Conservation (phyloP, 2,888 invertebrate genomes). For the Agrochola lychnidis region DNA sequence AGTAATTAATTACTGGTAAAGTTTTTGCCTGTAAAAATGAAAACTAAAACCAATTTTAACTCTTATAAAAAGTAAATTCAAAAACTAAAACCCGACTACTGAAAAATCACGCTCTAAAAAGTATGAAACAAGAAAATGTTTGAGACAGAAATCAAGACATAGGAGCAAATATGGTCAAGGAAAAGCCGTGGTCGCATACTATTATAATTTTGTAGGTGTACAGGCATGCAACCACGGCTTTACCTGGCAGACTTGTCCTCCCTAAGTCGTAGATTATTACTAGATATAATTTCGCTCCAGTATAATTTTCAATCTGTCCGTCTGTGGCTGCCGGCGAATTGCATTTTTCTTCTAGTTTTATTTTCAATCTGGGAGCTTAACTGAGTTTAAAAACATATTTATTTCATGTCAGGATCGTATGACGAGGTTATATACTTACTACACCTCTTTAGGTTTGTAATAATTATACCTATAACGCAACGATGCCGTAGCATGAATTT, state of each 20-base stretch:
- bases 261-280: constrained; percentile 42
- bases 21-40: background rate
- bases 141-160: too few relatives aligned
- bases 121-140: too few relatives aligned
- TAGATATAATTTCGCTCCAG: constrained; percentile 64
- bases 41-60: background rate
- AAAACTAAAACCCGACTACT: too few relatives aligned
- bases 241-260: background rate
- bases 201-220: too few relatives aligned
- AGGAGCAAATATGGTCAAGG: too few relatives aligned
- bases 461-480: background rate
- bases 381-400: constrained; percentile 64
- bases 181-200: too few relatives aligned
- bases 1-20: too few relatives aligned
- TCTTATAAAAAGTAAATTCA: too few relatives aligned
- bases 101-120: too few relatives aligned
- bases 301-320: constrained; percentile 80
- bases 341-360: constrained; percentile 79
- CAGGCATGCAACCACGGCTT: too few relatives aligned
- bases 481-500: background rate
- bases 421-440: background rate
- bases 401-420: constrained; percentile 40
- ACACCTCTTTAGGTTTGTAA: too few relatives aligned
- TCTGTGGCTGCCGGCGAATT: constrained; percentile 80
- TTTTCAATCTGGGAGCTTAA: constrained; percentile 77